Percentiles rank a stretch among this genome's conserved stretches.
Conservation (phyloP, 2,888 invertebrate genomes). For the Heterodera filipjevi region DNA sequence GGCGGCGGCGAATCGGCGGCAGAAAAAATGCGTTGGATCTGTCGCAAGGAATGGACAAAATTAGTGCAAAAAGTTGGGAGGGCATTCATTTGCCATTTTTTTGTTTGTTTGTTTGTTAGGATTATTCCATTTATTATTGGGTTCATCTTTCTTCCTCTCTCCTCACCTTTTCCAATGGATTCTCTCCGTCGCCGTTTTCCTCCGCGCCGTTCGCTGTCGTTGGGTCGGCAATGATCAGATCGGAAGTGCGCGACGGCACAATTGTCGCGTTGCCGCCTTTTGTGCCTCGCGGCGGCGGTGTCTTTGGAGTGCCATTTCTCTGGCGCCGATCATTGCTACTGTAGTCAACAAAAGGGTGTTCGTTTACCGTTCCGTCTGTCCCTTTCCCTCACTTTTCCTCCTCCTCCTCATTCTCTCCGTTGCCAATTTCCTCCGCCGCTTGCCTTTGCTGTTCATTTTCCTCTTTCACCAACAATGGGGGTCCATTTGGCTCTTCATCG, state of each 20-base stretch:
- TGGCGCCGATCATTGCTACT: not conserved
- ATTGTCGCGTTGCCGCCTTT: not conserved
- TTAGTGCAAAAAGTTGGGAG: not conserved
- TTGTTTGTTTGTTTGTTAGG: not conserved
- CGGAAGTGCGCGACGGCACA: conserved; percentile 11
- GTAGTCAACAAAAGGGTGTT: not conserved
- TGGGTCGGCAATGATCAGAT: not conserved
- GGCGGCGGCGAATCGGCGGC: conserved; percentile 28
- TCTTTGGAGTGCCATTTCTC: not conserved
- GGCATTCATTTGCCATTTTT: not conserved
- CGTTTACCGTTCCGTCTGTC: not conserved
- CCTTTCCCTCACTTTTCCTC: not conserved
- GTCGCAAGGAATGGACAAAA: not conserved
- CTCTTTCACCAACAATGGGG: conserved; percentile 11
- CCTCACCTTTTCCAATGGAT: conserved; percentile 25
- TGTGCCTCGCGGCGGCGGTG: not conserved
- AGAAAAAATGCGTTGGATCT: conserved; percentile 25
- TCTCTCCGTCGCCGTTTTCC: conserved; percentile 22
- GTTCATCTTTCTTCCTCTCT: no score
- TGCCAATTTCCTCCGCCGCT: not conserved
- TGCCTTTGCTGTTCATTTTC: not conserved
- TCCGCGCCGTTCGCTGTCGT: conserved; percentile 4
- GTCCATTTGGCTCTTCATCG: conserved; percentile 10
- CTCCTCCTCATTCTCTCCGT: not conserved
- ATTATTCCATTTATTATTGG: no score